These are phyloP conservation scores for Grus americana DNA, from an alignment of 2,113 vertebrate species.

Conservation along the genomic window DNA sequence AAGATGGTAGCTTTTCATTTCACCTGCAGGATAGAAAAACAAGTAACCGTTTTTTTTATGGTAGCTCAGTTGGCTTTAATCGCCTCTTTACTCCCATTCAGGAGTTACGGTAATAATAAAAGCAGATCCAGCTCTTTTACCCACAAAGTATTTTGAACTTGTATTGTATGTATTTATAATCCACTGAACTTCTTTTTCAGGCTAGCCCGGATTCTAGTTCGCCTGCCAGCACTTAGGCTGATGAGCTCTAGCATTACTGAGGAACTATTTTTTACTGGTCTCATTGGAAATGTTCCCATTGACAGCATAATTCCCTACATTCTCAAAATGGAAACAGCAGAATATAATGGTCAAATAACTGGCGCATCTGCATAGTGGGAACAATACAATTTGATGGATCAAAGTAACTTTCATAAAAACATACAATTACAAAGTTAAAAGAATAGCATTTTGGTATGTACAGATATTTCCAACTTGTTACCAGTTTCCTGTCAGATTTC, in stretches of 20 bases:
- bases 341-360: conserved; percentile 95
- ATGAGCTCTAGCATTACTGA: conserved; percentile 98
- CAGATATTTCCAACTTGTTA: conserved; percentile 34
- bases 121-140: neutral
- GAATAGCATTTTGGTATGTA: conserved; percentile 55
- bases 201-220: conserved; percentile 92
- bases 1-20: neutral
- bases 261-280: conserved; percentile 98
- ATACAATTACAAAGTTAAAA: neutral
- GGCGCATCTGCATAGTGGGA: conserved; percentile 78
- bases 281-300: conserved; percentile 97
- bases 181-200: conserved; percentile 70
- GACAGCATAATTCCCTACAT: conserved; percentile 99
- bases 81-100: neutral
- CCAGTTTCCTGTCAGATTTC: conserved; percentile 27
- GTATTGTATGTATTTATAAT: neutral
- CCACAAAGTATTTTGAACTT: neutral
- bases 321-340: conserved; percentile 98
- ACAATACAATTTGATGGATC: neutral
- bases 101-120: neutral
- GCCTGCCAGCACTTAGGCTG: conserved; percentile 92
- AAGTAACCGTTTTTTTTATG: neutral
- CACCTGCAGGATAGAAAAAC: neutral
- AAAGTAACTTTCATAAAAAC: conserved; percentile 9
- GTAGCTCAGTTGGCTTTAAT: neutral